Evolutionary conservation across 2,888 invertebrate genomes (phyloP).

Genomic region (Oscheius sp.): DNA sequence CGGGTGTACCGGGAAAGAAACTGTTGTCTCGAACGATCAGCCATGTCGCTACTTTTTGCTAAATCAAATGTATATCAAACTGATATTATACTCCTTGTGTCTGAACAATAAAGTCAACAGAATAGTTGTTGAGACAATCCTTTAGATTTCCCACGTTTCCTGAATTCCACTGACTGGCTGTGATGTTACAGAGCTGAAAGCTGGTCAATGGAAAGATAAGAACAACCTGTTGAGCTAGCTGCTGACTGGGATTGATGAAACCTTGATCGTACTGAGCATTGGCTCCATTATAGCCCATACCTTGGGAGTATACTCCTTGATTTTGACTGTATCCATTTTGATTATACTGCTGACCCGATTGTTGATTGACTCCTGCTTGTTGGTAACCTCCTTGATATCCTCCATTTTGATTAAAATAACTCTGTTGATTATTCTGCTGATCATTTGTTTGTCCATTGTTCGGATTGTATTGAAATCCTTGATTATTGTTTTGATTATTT

Average conservation of each 20-base stretch:
- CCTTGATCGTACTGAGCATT: constrained; percentile 34
- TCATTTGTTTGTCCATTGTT: not conserved
- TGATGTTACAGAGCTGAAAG: constrained; percentile 51
- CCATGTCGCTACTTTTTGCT: constrained; percentile 51
- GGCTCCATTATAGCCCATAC: constrained; percentile 15
- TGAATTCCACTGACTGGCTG: constrained; percentile 43
- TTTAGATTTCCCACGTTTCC: constrained; percentile 45
- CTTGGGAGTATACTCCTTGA: not conserved
- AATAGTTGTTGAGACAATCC: constrained; percentile 53
- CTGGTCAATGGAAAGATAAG: not conserved
- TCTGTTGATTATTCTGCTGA: constrained; percentile 7
- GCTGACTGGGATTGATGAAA: constrained; percentile 47
- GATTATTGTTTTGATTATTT: constrained; percentile 4
- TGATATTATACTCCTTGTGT: constrained; percentile 36
- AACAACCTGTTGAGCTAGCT: constrained; percentile 37
- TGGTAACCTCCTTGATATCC: not conserved
- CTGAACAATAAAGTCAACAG: constrained; percentile 54
- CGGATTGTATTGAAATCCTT: not conserved
- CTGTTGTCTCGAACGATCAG: constrained; percentile 57
- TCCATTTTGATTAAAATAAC: not conserved
- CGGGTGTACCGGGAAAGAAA: constrained; percentile 52
- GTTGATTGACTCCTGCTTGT: not conserved
- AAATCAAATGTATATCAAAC: not conserved
- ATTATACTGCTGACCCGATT: not conserved
- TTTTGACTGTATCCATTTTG: not conserved